These are phyloP conservation scores for Dasyurus viverrinus DNA, from an alignment of 2,113 vertebrate species.

Conservation along the genomic window DNA sequence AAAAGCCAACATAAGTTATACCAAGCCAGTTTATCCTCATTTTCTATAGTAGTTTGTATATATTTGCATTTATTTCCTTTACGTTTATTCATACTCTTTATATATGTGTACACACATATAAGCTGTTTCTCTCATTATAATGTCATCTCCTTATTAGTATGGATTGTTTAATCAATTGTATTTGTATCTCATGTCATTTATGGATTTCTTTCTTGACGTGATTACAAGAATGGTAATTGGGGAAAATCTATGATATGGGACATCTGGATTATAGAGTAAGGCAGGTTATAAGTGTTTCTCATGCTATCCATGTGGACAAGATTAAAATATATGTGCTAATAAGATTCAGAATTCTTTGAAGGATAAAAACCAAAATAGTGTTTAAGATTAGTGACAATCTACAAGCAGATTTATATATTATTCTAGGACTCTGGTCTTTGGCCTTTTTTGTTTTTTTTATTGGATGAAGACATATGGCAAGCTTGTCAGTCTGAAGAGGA, in stretches of 20 bases:
- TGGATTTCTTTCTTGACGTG: neutral
- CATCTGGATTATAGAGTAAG: neutral
- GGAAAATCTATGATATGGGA: neutral
- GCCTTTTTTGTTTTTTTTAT: neutral
- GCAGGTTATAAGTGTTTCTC: neutral
- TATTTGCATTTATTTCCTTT: neutral
- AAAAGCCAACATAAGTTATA: neutral
- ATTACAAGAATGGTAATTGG: neutral
- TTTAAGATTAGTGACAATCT: neutral
- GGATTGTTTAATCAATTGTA: neutral
- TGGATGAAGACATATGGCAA: neutral
- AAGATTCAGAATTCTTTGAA: neutral
- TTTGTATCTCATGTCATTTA: neutral
- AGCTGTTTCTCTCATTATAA: neutral
- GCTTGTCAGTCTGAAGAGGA: neutral
- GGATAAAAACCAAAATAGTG: neutral
- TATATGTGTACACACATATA: no score
- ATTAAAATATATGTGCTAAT: neutral
- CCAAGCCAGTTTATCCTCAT: neutral
- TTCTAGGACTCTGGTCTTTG: neutral
- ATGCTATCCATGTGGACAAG: neutral
- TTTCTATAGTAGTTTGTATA: neutral
- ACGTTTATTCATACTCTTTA: no score
- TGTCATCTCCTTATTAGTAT: neutral
- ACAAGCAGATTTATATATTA: neutral